Percentiles rank a stretch among this genome's conserved stretches.
These are phyloP conservation scores for Passer domesticus DNA, from an alignment of 2,113 vertebrate species.

Conservation along the genomic window DNA sequence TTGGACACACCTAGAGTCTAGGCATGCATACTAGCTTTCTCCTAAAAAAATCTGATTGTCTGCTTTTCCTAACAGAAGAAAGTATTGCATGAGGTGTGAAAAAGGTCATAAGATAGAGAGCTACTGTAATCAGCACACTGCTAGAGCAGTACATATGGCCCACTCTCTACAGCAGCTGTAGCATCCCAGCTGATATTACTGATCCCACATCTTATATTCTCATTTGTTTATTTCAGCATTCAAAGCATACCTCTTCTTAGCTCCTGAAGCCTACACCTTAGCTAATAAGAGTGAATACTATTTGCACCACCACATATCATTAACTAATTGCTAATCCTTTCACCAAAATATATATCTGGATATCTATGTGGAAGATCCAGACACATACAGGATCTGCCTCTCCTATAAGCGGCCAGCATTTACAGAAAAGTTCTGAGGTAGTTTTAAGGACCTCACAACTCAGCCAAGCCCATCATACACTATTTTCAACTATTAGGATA, in stretches of 20 bases:
- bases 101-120: background rate
- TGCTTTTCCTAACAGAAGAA: background rate
- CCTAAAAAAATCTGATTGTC: background rate
- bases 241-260: background rate
- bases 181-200: background rate
- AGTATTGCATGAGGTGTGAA: background rate
- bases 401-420: background rate
- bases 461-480: background rate
- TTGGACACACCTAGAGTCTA: background rate
- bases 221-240: background rate
- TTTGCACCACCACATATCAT: background rate
- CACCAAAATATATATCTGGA: background rate
- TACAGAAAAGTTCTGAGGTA: background rate
- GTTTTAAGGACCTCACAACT: background rate
- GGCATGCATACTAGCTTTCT: background rate
- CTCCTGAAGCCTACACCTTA: background rate
- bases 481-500: background rate
- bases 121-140: background rate
- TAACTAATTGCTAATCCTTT: background rate
- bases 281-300: background rate
- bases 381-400: background rate
- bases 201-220: background rate
- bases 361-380: too few species aligned
- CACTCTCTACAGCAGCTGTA: background rate
- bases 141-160: background rate